Percentiles rank a stretch among this genome's conserved stretches.
These are phyloP conservation scores for Xenopus borealis DNA, from an alignment of 2,113 vertebrate species.

Conservation along the genomic window DNA sequence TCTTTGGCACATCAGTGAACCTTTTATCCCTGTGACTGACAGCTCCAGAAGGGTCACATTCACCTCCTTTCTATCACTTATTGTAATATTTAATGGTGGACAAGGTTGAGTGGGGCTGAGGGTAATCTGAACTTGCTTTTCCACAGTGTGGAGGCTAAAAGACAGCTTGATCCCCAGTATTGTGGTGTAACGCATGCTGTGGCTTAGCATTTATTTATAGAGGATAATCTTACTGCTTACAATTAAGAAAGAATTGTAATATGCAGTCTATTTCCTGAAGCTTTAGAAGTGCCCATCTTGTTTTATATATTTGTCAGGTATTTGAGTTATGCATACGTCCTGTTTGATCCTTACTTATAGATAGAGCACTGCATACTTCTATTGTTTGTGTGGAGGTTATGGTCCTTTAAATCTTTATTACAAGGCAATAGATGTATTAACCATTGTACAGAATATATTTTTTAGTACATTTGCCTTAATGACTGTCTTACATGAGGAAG, in stretches of 20 bases:
- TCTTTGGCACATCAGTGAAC: conserved; percentile 84
- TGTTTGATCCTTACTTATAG: too few relatives aligned
- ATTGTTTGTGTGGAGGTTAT: too few relatives aligned
- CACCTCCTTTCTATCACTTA: conserved; percentile 74
- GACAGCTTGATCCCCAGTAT: conserved; percentile 69
- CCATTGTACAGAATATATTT: too few relatives aligned
- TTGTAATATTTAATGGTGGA: conserved; percentile 93
- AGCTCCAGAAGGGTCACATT: conserved; percentile 76
- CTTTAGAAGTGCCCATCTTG: conserved; percentile 30
- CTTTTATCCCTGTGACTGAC: conserved; percentile 86
- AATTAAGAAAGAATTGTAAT: conserved; percentile 47
- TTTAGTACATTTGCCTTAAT: too few relatives aligned
- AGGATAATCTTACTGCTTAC: conserved; percentile 63
- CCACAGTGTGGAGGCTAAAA: conserved; percentile 65
- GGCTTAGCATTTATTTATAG: conserved; percentile 69
- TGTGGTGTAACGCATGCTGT: conserved; percentile 68
- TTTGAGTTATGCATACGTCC: too few relatives aligned
- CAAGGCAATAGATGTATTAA: too few relatives aligned
- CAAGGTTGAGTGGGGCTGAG: conserved; percentile 75
- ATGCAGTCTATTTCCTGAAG: conserved; percentile 46
- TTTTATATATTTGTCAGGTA: too few relatives aligned
- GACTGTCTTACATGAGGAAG: too few relatives aligned
- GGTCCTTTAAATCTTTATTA: too few relatives aligned
- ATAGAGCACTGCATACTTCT: too few relatives aligned
- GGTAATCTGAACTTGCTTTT: conserved; percentile 74